These are phyloP conservation scores for Urocynchramus pylzowi DNA, from an alignment of 2,113 vertebrate genomes.

Conservation along the genomic window DNA sequence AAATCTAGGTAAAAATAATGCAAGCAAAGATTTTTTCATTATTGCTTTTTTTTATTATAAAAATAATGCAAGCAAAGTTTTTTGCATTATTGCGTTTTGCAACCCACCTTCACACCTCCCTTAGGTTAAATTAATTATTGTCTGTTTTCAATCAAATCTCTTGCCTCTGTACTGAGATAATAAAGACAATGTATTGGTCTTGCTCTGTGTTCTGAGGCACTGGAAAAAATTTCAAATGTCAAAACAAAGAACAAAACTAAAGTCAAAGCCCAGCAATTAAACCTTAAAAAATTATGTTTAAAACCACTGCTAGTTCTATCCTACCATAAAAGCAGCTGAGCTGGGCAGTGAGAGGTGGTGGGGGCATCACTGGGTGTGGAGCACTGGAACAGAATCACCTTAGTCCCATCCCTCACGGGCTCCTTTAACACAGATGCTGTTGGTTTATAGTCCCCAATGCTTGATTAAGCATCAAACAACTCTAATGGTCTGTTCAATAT, in stretches of 20 bases:
- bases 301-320: not conserved
- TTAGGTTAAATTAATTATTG: not conserved
- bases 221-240: not conserved
- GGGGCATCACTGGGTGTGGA: not conserved
- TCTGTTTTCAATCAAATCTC: not conserved
- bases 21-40: not conserved
- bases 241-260: not conserved
- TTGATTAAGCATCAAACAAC: not conserved
- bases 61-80: not conserved
- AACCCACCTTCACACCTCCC: not conserved
- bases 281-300: not conserved
- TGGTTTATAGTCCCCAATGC: not conserved
- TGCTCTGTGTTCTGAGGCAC: not conserved
- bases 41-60: no score
- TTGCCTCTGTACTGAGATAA: not conserved
- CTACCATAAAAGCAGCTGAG: not conserved
- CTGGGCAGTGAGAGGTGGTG: not conserved
- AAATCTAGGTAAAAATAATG: not conserved
- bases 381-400: not conserved
- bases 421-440: not conserved
- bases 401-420: not conserved
- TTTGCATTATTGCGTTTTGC: not conserved
- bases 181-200: not conserved
- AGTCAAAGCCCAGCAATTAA: not conserved
- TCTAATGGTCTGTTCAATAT: not conserved